These are phyloP conservation scores for Strix aluco DNA, from an alignment of 2,113 vertebrate genomes.

Conservation along the genomic window DNA sequence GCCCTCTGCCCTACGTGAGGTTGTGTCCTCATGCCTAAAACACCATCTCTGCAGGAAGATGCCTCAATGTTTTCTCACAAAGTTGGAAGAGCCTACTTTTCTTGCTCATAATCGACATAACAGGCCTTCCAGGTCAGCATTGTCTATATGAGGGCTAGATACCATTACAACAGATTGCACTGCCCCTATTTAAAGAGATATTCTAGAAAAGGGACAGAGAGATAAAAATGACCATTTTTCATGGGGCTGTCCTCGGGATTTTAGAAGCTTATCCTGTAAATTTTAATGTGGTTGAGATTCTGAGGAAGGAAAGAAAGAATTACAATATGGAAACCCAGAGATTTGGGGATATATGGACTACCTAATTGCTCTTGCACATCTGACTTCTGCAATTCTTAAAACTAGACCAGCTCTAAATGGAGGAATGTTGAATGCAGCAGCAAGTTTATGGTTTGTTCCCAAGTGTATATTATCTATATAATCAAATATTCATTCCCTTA, in stretches of 20 bases:
- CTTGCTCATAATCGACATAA: accelerated
- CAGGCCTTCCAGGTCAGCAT: not conserved
- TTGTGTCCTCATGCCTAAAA: not conserved
- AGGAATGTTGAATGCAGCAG: not conserved
- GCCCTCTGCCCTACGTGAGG: not conserved
- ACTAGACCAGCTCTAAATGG: not conserved
- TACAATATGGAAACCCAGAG: not conserved
- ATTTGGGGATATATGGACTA: not conserved
- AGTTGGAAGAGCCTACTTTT: not conserved
- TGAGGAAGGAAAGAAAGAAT: not conserved
- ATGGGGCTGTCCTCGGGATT: not conserved
- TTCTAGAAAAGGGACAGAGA: not conserved
- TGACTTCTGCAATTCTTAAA: not conserved
- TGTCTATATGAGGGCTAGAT: not conserved
- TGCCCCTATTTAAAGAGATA: not conserved
- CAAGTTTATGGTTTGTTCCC: not conserved
- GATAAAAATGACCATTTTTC: not conserved
- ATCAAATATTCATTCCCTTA: not conserved
- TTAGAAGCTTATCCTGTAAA: not conserved
- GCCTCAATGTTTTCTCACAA: not conserved
- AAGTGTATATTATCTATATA: not conserved
- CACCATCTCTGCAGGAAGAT: not conserved
- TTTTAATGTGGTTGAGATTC: not conserved
- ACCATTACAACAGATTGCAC: not conserved
- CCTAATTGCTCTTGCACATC: not conserved